These are phyloP conservation scores for Cossypha caffra DNA, from an alignment of 2,797 vertebrate genomes.

Conservation along the genomic window DNA sequence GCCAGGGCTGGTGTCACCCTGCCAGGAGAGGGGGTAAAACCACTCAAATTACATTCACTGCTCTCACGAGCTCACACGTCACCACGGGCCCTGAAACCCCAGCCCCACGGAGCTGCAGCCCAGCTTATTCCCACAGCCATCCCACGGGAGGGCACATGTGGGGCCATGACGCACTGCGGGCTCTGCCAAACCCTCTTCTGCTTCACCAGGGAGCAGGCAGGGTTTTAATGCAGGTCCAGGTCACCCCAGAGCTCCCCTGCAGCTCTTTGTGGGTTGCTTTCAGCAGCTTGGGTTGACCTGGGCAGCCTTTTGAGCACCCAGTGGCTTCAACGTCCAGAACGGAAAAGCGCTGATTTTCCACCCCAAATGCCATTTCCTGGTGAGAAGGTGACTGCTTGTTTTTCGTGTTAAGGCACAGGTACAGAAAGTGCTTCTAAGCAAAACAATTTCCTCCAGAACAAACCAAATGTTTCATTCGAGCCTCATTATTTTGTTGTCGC, in stretches of 20 bases:
- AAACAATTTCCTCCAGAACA: slow-evolving; percentile 13
- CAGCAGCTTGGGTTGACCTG: neutral
- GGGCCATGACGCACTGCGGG: neutral
- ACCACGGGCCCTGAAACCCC: neutral
- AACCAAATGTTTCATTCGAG: slow-evolving; percentile 11
- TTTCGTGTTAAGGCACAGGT: neutral
- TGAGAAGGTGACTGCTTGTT: neutral
- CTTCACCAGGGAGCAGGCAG: neutral
- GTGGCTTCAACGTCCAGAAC: neutral
- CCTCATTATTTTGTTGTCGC: slow-evolving; percentile 4
- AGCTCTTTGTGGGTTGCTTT: neutral
- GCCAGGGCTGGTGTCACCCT: neutral
- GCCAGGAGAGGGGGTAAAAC: neutral
- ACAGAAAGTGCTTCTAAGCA: slow-evolving; percentile 7
- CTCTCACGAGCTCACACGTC: neutral
- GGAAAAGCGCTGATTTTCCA: neutral
- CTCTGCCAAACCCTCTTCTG: neutral
- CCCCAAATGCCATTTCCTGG: neutral
- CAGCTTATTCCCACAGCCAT: neutral
- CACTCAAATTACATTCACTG: neutral
- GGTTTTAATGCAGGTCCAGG: neutral
- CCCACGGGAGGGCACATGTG: fast-evolving
- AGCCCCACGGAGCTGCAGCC: neutral
- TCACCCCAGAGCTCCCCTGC: neutral
- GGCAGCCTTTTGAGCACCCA: neutral